Evolutionary conservation across 1,140 invertebrate genomes (phyloP), one percentile per base, ranked within the genome.

Genomic region (Drosophila bocki): DNA sequence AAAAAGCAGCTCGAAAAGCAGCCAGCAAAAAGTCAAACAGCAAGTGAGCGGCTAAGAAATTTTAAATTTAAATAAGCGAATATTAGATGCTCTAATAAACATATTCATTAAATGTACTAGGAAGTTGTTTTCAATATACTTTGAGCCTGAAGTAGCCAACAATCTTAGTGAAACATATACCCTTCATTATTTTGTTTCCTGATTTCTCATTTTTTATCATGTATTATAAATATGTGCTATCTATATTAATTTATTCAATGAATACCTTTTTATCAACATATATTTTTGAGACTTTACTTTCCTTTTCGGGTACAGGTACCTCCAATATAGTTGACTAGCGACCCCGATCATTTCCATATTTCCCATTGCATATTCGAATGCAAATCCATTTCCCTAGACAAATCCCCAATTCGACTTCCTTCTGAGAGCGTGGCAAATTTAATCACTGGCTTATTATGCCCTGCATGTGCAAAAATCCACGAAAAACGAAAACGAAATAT

Each of bases 401-500:
- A 65, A 59, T 63, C 33, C 29, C 42, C 63, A 51, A 63, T 53
- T 57, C 48, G 45, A 57, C 63, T 57, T 61, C 42, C 74, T 67
- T 62, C 41, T 54, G 54, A 56, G 68, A 63, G 68, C 59, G 41
- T 78, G 54, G 76, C 75, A 63, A 78, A 82, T 60, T 44, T 68
- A 82, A 78, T 78, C 68, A 61, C 29, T 33, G 41, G 22, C 76
- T 56, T 48, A 78, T 64, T 78, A 78, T 78, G 57, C 80, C 61
- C 33, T 50, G 15, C 64, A 54, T 48, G 45, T 51, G 53, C 19
- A 63, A 19, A 71, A 35, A 70, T 33, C 2, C 37, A 15, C 19
- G 45, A 42, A 62, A 74, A 80, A 58, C 17, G 42, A 61, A 39
- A 45, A 58, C 15, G 53, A 64, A 48, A 62, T 65, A 77, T 82